A percentile compares a stretch with the other conserved stretches of the same genome.
Conservation (phyloP, 2,797 vertebrate species). For the Prunella strophiata region DNA sequence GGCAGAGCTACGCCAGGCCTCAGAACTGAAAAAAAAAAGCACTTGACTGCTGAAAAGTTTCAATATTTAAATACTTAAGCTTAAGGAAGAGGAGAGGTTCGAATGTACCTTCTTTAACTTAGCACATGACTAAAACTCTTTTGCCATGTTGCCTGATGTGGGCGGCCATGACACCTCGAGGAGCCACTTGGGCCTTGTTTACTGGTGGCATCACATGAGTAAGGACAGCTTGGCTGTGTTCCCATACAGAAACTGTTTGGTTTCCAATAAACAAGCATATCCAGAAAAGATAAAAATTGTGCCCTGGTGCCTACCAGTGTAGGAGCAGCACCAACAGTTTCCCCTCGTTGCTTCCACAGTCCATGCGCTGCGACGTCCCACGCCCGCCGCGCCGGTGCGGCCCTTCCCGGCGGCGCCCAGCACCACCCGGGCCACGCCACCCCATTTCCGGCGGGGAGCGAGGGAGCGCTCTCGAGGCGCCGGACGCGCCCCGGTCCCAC, state of each 20-base stretch:
- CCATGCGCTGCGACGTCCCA: background rate
- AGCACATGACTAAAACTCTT: background rate
- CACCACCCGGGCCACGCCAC: rapidly evolving
- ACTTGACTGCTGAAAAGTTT: rapidly evolving
- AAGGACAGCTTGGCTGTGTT: background rate
- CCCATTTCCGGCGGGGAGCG: rapidly evolving
- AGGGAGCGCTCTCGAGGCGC: background rate
- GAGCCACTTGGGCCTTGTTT: background rate
- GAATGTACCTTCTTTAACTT: rapidly evolving
- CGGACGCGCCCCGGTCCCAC: background rate
- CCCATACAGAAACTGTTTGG: rapidly evolving
- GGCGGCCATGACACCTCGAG: background rate
- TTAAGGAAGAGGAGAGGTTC: rapidly evolving
- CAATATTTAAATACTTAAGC: background rate
- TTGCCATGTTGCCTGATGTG: background rate
- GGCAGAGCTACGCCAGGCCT: background rate
- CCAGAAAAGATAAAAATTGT: rapidly evolving
- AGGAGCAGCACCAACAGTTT: background rate
- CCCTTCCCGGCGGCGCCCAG: rapidly evolving
- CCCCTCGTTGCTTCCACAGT: rapidly evolving
- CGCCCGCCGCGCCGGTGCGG: rapidly evolving
- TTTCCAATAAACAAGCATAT: rapidly evolving
- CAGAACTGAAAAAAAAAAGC: background rate
- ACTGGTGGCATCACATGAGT: background rate
- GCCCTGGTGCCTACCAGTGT: rapidly evolving